Conservation (phyloP, 23 tunicate species). For the Ascidia mentula region DNA sequence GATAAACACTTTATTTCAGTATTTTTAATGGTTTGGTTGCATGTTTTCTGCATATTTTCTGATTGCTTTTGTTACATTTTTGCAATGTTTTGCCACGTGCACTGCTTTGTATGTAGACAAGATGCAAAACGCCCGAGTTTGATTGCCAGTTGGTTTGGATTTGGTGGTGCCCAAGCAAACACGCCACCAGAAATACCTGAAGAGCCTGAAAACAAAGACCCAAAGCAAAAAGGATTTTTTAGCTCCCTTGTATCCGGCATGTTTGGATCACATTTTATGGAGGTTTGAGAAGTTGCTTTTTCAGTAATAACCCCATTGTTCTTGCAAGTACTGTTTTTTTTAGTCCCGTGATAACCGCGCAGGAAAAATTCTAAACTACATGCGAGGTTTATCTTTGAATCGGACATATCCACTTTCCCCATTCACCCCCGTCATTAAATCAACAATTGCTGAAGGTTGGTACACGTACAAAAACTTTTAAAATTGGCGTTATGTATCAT, state of each 20-base stretch:
- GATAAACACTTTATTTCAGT: too few species aligned
- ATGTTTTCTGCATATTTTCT: too few species aligned
- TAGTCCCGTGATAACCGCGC: conserved; percentile 96
- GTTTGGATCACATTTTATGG: conserved; percentile 34
- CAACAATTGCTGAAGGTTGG: conserved; percentile 74
- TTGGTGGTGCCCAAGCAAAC: background rate
- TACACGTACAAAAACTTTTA: too few species aligned
- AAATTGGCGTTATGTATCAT: background rate
- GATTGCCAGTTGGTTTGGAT: background rate
- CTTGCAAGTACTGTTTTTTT: too few species aligned
- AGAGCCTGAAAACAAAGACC: background rate
- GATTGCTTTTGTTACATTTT: too few species aligned
- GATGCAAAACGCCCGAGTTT: conserved; percentile 7
- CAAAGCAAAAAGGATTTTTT: conserved; percentile 9
- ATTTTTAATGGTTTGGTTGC: too few species aligned
- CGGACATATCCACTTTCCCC: conserved; percentile 87
- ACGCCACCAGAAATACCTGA: background rate
- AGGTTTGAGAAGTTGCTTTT: background rate
- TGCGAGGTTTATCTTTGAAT: conserved; percentile 78
- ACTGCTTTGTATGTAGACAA: too few species aligned
- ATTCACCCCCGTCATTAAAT: conserved; percentile 34
- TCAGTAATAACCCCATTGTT: too few species aligned
- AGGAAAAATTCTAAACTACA: conserved; percentile 89
- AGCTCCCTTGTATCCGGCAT: conserved; percentile 2
- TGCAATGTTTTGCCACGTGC: too few species aligned